Conservation (phyloP, 2,113 vertebrate genomes). For the Haemorhous mexicanus region DNA sequence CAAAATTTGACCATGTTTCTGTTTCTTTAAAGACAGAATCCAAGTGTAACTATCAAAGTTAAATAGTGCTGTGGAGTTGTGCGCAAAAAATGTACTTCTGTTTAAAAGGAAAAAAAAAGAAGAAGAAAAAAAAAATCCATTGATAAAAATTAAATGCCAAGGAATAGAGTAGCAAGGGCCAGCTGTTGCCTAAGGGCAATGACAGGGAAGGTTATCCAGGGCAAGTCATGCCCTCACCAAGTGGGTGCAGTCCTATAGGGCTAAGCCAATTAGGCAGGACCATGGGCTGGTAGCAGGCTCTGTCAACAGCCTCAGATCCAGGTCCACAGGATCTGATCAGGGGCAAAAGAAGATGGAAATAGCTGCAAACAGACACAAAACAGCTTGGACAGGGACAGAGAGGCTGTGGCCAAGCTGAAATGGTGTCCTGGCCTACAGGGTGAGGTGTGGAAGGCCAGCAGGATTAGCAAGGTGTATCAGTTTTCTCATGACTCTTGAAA, state of each 20-base stretch:
- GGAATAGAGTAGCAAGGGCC: background rate
- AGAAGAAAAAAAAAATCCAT: background rate
- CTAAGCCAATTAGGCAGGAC: background rate
- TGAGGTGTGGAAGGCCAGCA: background rate
- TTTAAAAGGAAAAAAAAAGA: background rate
- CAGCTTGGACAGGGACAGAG: background rate
- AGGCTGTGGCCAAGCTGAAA: background rate
- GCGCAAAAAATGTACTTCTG: background rate
- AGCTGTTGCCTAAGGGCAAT: background rate
- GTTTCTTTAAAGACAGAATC: background rate
- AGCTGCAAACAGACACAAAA: background rate
- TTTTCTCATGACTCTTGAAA: background rate
- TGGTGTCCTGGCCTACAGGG: background rate
- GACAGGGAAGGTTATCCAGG: background rate
- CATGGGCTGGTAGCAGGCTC: background rate
- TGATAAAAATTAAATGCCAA: background rate
- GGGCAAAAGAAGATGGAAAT: background rate
- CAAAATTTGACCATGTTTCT: background rate
- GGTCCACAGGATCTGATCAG: background rate
- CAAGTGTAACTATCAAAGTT: background rate
- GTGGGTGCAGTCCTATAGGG: fast-evolving
- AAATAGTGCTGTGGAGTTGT: background rate
- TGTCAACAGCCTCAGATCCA: background rate
- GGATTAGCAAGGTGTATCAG: background rate
- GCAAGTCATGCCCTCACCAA: background rate